Base-by-base conservation (phyloP, 1,140 invertebrate species). In the Danaus melanippus region DNA sequence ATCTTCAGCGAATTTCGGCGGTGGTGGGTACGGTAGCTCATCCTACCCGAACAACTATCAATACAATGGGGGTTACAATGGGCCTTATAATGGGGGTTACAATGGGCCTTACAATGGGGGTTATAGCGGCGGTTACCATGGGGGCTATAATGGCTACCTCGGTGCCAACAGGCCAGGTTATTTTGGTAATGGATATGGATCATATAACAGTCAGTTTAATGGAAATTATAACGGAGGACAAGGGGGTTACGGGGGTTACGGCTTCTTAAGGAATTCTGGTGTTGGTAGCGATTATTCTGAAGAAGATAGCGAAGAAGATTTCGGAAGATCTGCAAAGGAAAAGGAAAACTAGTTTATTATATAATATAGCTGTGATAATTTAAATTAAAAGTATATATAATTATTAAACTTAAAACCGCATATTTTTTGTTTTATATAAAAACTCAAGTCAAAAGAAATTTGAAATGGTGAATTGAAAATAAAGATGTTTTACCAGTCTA, bases 41-140 rank as follows among this genome's bases (percentile, higher is more conserved):
- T 70, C 69, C 42, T 79, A 71, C 48, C 80, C 80, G 0, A 75
- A 84, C 48, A 79, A 81, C 53, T 71, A 81, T 45, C 80, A 84
- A 53, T 80, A 75, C 46, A 84, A 81, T 42, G 54, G 55, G 9
- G 58, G 58, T 21, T 56, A 43, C 40, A 15, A 15, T 15, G 15
- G 15, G 15, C 15, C 15, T 15, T 15, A 32, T 7, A 32, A 32
- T 32, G 21, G 21, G 21, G 21, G 21, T 32, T 32, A 32, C 21
- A 32, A 7, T 21, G 17, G 17, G 17, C 58, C 57, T 8, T 11
- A 47, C 10, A 39, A 65, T 9, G 60, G 56, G 45, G 61, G 60
- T 0, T 56, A 63, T 46, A 66, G 60, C 9, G 44, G 56, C 9
- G 56, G 61, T 9, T 63, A 64, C 12, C 50, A 51, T 41, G 53